Base-by-base conservation (phyloP, 2,797 vertebrate species). In the Astyanax mexicanus region DNA sequence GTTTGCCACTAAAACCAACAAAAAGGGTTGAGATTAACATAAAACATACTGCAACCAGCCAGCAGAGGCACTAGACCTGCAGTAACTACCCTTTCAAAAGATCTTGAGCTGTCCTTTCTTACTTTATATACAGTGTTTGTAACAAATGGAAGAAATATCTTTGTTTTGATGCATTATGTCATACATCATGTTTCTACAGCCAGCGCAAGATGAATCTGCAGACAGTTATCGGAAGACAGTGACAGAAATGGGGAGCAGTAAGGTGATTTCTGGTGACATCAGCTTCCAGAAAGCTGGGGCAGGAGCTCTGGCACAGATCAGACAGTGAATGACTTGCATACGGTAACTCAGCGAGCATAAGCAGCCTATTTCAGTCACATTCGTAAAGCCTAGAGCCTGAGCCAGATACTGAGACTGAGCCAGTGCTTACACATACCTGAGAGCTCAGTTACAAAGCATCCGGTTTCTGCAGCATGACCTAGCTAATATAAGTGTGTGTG, bases 401-500 rank as follows among this genome's bases (percentile, higher is more conserved):
- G n/a, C n/a, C 61, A 65, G 25, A 7, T 51, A 51, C 10, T 52
- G 64, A 62, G 37, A 68, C 64, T 38, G 2, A 62, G 47, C 35
- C 38, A 55, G 27, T 21, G 15, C 49, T 57, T 58, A 68, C 35
- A 60, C 76, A 64, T 87, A 47, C 77, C 71, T 62, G 84, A 83
- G 82, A 9, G 61, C 49, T 80, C 81, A 81, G 35, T 85, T 70
- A 54, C 75, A 76, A 32, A 23, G 58, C 65, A 86, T 72, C 75
- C 73, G 69, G 23, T 83, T 78, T 80, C 80, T 78, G 51, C 84
- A 81, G 84, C 71, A 74, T 71, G 45, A 84, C 68, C 79, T 81
- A 81, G 68, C 72, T 55, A 15, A 65, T 79, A 80, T 82, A 83
- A 88, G 85, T 86, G 87, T 80, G 78, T 69, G 67, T 64, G 57